phyloP scores from a whole-genome alignment of 1,140 invertebrate genomes.

The Drosophila chauvacae region DNA sequence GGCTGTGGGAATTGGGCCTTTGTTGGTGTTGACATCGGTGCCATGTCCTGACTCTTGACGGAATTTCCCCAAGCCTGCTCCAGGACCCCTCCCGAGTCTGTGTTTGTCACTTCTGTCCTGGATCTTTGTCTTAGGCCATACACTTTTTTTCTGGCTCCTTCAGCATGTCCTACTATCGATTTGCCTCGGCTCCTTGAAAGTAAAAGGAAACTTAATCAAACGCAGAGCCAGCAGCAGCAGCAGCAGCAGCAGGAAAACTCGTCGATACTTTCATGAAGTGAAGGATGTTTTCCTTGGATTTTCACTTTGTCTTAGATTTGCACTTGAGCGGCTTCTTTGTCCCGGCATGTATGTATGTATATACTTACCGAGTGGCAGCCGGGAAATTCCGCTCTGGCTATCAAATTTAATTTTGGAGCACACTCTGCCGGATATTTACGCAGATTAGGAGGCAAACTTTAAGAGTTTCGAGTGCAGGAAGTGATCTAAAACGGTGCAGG shows the following conservation, averaged over 20 bases:
- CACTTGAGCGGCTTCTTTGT: slow-evolving; percentile 38
- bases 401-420: slow-evolving; percentile 23
- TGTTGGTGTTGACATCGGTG: slow-evolving; percentile 2
- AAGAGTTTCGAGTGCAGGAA: slow-evolving; percentile 18
- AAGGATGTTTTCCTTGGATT: slow-evolving; percentile 39
- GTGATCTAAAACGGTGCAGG: slow-evolving; percentile 14
- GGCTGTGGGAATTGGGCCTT: background rate
- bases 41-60: background rate
- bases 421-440: slow-evolving; percentile 24
- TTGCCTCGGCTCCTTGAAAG: slow-evolving; percentile 37
- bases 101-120: slow-evolving; percentile 32
- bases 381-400: background rate
- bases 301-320: slow-evolving; percentile 33
- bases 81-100: background rate
- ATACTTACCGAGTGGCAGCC: slow-evolving; percentile 1
- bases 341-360: slow-evolving; percentile 5
- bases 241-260: slow-evolving; percentile 36
- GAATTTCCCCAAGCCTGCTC: background rate
- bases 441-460: slow-evolving; percentile 22
- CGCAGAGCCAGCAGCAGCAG: slow-evolving; percentile 34
- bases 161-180: slow-evolving; percentile 59
- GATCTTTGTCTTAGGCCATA: slow-evolving; percentile 38
- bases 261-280: slow-evolving; percentile 32
- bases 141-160: slow-evolving; percentile 18
- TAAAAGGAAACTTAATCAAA: slow-evolving; percentile 68